Evolutionary conservation across 2,113 vertebrate species (phyloP).

Genomic region (Ceratotherium simum): DNA sequence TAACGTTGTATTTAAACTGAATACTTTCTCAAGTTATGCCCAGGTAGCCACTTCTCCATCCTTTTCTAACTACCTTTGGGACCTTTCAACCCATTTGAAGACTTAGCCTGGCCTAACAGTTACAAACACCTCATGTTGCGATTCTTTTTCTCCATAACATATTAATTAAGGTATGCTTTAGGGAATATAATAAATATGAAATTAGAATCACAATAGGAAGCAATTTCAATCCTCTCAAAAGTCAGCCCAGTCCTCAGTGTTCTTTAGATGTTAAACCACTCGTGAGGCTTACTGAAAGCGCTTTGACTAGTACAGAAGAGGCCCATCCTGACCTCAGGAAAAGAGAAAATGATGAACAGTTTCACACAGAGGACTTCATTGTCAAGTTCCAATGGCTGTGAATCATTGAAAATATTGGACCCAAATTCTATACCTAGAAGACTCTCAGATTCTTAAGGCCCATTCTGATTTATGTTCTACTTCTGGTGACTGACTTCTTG

Average conservation of each 20-base stretch:
- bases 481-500: not conserved
- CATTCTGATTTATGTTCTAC: not conserved
- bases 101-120: not conserved
- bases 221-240: no score
- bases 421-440: not conserved
- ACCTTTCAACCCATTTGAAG: not conserved
- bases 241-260: no score
- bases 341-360: not conserved
- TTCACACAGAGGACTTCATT: not conserved
- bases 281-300: no score
- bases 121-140: no score
- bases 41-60: not conserved
- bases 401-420: not conserved
- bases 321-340: not conserved
- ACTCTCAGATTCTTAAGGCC: not conserved
- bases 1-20: not conserved
- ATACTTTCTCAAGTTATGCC: not conserved
- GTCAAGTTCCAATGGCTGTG: accelerated
- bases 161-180: no score
- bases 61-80: not conserved
- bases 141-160: no score
- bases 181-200: no score
- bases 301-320: no score
- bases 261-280: no score
- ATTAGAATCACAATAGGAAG: no score